Conservation (phyloP, 2,888 invertebrate genomes). For the Tortrix viridana region DNA sequence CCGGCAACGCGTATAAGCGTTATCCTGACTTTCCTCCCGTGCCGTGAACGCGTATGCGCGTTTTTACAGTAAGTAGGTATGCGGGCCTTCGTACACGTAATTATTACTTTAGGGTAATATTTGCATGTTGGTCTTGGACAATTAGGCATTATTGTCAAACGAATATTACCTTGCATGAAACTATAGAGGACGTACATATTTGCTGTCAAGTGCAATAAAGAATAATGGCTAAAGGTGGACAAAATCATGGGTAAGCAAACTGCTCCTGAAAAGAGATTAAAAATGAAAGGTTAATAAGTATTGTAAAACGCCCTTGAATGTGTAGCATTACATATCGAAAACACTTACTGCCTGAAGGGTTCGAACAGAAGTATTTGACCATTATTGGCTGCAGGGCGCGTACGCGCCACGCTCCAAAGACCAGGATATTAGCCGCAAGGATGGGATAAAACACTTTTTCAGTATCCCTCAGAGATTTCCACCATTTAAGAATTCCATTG, state of each 20-base stretch:
- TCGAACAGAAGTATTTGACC: conserved; percentile 93
- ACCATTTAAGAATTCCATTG: conserved; percentile 77
- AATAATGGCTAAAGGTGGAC: conserved; percentile 97
- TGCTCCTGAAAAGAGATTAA: conserved; percentile 80
- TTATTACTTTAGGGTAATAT: neutral
- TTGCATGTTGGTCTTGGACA: neutral
- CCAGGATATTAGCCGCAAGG: conserved; percentile 89
- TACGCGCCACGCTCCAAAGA: conserved; percentile 93
- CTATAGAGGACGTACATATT: conserved; percentile 99
- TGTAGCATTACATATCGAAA: neutral
- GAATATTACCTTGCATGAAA: conserved; percentile 85
- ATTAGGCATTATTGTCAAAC: neutral
- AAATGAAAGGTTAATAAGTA: too few relatives aligned
- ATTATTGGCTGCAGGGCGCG: conserved; percentile 88
- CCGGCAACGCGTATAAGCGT: too few relatives aligned
- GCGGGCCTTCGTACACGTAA: too few relatives aligned
- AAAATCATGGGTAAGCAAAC: conserved; percentile 95
- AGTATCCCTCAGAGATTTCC: conserved; percentile 89
- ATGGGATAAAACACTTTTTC: conserved; percentile 92
- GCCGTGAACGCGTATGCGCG: too few relatives aligned
- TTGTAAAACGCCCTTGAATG: too few relatives aligned
- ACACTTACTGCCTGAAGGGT: conserved; percentile 89
- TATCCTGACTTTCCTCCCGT: too few relatives aligned
- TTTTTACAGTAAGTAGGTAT: too few relatives aligned
- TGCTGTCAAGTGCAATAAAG: conserved; percentile 92